These are phyloP conservation scores for Thryonomys swinderianus DNA, from an alignment of 2,113 vertebrate species.

Conservation along the genomic window DNA sequence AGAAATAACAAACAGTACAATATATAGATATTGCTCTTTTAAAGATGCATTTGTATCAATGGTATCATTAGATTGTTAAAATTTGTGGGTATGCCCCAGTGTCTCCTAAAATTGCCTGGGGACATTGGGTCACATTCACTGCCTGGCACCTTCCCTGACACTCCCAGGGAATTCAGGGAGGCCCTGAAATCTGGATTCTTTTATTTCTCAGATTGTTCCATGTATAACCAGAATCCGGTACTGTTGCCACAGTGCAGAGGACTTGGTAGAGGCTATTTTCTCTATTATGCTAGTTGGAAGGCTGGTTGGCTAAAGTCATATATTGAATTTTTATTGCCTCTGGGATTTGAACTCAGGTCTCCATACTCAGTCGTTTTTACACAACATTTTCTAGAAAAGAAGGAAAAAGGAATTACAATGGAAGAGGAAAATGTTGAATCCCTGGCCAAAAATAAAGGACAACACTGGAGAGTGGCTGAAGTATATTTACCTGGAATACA, in stretches of 20 bases:
- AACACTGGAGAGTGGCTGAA: too few species aligned
- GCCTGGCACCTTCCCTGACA: too few species aligned
- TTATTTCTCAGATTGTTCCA: not conserved
- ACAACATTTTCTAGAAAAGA: constrained; percentile 1
- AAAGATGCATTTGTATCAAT: not conserved
- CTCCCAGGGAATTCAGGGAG: not conserved
- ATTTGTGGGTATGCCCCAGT: not conserved
- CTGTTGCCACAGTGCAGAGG: not conserved
- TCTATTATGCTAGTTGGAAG: not conserved
- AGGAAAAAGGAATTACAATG: not conserved
- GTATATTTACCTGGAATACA: not conserved
- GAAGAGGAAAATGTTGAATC: not conserved
- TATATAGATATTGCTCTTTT: not conserved
- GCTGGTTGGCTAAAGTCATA: not conserved
- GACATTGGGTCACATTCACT: too few species aligned
- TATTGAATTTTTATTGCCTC: accelerated
- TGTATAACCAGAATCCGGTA: not conserved
- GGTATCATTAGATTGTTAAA: not conserved
- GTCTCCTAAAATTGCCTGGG: not conserved
- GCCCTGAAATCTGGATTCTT: not conserved
- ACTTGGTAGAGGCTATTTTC: not conserved
- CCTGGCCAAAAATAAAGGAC: not conserved
- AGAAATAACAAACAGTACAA: not conserved
- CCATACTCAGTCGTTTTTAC: not conserved
- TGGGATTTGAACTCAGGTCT: not conserved